Evolutionary conservation across 2,888 invertebrate species (phyloP).

Genomic region (Pachliopta kotzebuea): DNA sequence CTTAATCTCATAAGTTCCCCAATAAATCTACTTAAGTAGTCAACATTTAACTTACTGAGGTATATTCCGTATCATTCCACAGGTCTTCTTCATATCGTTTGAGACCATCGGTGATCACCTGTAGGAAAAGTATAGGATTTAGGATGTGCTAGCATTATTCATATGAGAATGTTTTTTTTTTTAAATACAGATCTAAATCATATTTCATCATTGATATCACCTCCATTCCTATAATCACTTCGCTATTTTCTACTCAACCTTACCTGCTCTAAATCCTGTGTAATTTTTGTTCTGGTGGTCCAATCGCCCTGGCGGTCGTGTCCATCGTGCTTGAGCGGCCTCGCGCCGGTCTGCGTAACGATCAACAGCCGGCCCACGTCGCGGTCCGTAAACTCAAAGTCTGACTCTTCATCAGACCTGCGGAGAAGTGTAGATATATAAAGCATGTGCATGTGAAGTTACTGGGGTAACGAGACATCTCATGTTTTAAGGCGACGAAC

Average conservation of each 20-base stretch:
- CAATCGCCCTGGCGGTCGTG: slow-evolving; percentile 93
- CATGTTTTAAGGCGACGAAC: too few relatives aligned
- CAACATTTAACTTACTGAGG: slow-evolving; percentile 46
- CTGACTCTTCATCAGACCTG: slow-evolving; percentile 91
- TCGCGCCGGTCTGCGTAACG: slow-evolving; percentile 87
- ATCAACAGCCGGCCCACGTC: slow-evolving; percentile 97
- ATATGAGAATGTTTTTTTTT: too few relatives aligned
- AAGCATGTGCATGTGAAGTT: too few relatives aligned
- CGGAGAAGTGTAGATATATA: too few relatives aligned
- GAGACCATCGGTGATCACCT: slow-evolving; percentile 97
- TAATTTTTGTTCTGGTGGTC: slow-evolving; percentile 95
- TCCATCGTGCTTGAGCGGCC: slow-evolving; percentile 68
- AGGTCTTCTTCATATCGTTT: slow-evolving; percentile 97
- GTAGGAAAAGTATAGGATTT: slow-evolving; percentile 11
- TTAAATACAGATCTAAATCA: too few relatives aligned
- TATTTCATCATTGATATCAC: too few relatives aligned
- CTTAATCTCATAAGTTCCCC: too few relatives aligned
- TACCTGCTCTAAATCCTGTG: slow-evolving; percentile 95
- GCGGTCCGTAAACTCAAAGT: slow-evolving; percentile 94
- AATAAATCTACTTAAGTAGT: too few relatives aligned
- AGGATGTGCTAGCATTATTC: too few relatives aligned
- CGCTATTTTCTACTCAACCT: not conserved
- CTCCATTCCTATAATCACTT: too few relatives aligned
- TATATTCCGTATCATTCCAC: slow-evolving; percentile 84
- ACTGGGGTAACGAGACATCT: too few relatives aligned